A percentile compares a stretch with the other conserved stretches of the same genome.
Conservation (phyloP, 30 jellyfish, hydroid and myxozoan species). For the Pseudorhiza aurosa region DNA sequence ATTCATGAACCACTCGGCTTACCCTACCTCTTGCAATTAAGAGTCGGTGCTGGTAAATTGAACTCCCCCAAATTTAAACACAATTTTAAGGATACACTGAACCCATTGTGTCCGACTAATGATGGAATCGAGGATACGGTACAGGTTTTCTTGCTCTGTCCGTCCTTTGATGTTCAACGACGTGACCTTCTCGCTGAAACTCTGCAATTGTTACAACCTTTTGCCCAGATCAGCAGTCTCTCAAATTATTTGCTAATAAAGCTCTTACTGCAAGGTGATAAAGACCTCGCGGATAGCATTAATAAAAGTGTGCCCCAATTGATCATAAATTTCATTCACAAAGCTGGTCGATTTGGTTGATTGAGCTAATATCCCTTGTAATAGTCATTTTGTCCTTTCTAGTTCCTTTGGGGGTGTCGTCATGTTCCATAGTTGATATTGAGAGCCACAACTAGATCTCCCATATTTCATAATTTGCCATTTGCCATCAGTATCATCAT, state of each 20-base stretch:
- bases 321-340: conserved; percentile 5
- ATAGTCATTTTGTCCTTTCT: no score
- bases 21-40: no score
- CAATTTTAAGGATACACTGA: background rate
- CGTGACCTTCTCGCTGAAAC: conserved; percentile 20
- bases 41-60: background rate
- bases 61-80: conserved; percentile 5
- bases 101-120: conserved; percentile 17
- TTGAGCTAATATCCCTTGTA: no score
- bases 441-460: no score
- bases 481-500: no score
- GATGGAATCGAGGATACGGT: conserved; percentile 24
- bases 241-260: background rate
- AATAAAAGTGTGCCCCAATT: conserved; percentile 10
- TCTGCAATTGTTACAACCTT: background rate
- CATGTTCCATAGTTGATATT: no score
- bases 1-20: no score
- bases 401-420: no score
- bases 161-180: conserved; percentile 29
- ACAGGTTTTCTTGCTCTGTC: conserved; percentile 9
- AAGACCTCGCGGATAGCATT: conserved; percentile 3
- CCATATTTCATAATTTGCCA: no score
- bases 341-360: no score
- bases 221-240: conserved; percentile 11
- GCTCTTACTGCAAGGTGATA: conserved; percentile 9